Evolutionary conservation across 2,888 invertebrate species (phyloP).

Genomic region (Heteropelma amictum): DNA sequence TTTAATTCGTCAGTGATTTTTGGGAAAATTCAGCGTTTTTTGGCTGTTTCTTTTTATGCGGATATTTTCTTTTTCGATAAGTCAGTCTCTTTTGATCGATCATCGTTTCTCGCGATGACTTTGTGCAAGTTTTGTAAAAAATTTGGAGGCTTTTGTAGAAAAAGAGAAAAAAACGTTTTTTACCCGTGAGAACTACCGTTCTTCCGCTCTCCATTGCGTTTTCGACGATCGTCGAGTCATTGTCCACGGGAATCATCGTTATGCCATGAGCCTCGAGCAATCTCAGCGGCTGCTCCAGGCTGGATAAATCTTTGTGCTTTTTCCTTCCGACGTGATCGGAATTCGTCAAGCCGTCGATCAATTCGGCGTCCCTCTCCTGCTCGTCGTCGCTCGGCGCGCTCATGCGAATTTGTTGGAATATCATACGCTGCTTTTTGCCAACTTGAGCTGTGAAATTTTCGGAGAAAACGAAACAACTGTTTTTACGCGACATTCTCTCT

Average conservation of each 20-base stretch:
- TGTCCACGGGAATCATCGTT: constrained; percentile 90
- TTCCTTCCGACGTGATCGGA: constrained; percentile 61
- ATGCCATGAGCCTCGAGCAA: constrained; percentile 92
- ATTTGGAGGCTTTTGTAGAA: no score
- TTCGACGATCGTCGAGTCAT: constrained; percentile 84
- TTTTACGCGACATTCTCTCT: no score
- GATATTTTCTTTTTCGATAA: no score
- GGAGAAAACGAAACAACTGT: no score
- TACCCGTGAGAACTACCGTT: constrained; percentile 89
- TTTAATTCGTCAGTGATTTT: no score
- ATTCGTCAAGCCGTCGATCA: constrained; percentile 62
- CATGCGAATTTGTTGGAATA: constrained; percentile 72
- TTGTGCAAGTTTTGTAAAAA: no score
- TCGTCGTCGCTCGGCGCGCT: constrained; percentile 65
- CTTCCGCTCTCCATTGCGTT: constrained; percentile 92
- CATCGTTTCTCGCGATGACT: no score
- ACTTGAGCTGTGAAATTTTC: constrained; percentile 64
- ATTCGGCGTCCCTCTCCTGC: constrained; percentile 66
- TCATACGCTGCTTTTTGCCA: constrained; percentile 70
- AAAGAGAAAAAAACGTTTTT: constrained; percentile 3
- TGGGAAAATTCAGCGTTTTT: no score
- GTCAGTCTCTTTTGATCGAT: no score
- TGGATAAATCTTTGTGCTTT: constrained; percentile 68
- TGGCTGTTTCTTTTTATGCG: no score
- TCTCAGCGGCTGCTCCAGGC: constrained; percentile 80